Evolutionary conservation across 2,113 vertebrate genomes (phyloP), one percentile per base, ranked within the genome.

Genomic region (Neotragus moschatus): DNA sequence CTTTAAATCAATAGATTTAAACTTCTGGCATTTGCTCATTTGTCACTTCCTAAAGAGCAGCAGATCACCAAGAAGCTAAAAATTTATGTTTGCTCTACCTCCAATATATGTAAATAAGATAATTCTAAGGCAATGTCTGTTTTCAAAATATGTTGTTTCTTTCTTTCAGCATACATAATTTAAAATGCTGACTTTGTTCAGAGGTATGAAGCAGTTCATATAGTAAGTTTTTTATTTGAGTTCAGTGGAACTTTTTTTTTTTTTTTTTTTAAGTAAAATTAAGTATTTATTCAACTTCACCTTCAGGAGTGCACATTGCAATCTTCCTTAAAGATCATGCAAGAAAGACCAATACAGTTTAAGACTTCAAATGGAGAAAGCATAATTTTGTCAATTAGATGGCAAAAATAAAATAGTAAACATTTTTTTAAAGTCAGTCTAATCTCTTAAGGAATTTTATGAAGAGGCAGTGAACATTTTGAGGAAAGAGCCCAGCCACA

Each of bases 371-470:
- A 28, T 90, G 43, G 66, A 36, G 8, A 60, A 86, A n/a, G 23
- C 43, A 19, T 75, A 90, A n/a, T 55, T 92, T 89, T 95, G n/a
- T 90, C 51, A 91, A 75, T 97, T 93, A 85, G 80, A 73, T 7
- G 88, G 11, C n/a, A 36, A 87, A 88, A 91, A 93, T 80, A 49
- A 53, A 92, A 94, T 84, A 36, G 0, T 3, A 3, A 89, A n/a
- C 3, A 49, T n/a, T 93, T 87, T 77, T 77, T 43, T 0, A 58
- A 25, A 11, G 4, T 25, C 86, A 92, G 26, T 39, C 23, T 93
- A 28, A 12, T 81, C 49, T 91, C 47, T n/a, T 10, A 77, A 25
- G 1, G 84, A n/a, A 80, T 84, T 79, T 16, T 16, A 85, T 90
- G 45, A 97, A 84, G 73, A 96, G 30, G 2, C 43, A 85, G 12